A percentile compares a stretch with the other conserved stretches of the same genome.
phyloP scores from a whole-genome alignment of 1,140 invertebrate species.

The Berghia stephanieae region DNA sequence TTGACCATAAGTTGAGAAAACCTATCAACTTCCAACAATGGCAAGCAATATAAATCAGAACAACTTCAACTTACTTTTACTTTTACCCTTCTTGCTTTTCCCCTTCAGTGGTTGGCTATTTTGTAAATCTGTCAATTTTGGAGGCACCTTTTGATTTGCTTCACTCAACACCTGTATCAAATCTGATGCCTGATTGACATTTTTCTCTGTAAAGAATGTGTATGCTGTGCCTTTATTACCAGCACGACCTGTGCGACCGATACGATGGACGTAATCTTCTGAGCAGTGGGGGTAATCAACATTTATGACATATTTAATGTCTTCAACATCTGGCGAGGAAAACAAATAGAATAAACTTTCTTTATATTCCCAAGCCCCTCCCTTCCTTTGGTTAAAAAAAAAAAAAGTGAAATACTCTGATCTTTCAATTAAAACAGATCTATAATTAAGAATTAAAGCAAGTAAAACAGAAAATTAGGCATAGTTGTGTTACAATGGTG shows the following conservation, averaged over 20 bases:
- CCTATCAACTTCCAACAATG: neutral
- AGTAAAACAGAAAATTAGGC: too few species aligned
- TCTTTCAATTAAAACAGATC: too few species aligned
- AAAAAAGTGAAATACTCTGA: too few species aligned
- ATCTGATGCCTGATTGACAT: slow-evolving; percentile 89
- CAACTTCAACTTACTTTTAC: too few species aligned
- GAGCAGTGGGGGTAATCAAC: slow-evolving; percentile 98
- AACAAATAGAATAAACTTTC: too few species aligned
- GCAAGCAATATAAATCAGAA: too few species aligned
- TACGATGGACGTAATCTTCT: slow-evolving; percentile 99
- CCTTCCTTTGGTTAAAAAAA: too few species aligned
- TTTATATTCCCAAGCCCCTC: too few species aligned
- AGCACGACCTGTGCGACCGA: slow-evolving; percentile 93
- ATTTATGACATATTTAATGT: slow-evolving; percentile 99
- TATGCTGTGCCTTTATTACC: slow-evolving; percentile 95
- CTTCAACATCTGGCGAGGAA: slow-evolving; percentile 88
- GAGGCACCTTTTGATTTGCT: slow-evolving; percentile 86
- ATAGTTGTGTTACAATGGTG: too few species aligned
- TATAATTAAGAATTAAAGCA: too few species aligned
- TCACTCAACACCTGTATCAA: slow-evolving; percentile 89
- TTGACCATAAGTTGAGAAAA: neutral
- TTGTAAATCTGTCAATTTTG: slow-evolving; percentile 54
- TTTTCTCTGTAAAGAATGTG: slow-evolving; percentile 94
- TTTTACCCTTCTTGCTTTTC: slow-evolving; percentile 51
- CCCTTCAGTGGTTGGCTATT: slow-evolving; percentile 44